These are phyloP conservation scores for Pseudopodoces humilis DNA, from an alignment of 2,113 vertebrate genomes.

Conservation along the genomic window DNA sequence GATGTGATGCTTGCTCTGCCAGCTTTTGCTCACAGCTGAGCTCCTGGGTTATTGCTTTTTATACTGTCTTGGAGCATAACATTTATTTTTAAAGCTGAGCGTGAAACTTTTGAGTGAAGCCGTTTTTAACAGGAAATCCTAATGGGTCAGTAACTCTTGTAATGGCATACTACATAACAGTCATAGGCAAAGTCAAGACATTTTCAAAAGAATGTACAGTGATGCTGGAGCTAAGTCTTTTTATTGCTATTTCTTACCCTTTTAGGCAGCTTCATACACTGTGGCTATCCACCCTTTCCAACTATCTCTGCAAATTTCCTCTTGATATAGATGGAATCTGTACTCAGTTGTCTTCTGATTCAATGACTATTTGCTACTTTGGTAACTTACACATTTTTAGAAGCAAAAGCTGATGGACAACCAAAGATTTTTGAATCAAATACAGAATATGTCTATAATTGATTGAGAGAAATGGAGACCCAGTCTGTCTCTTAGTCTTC, in stretches of 20 bases:
- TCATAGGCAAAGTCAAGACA: background rate
- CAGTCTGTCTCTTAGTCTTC: background rate
- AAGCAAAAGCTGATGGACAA: background rate
- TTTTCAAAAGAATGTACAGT: background rate
- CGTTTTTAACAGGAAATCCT: conserved; percentile 12
- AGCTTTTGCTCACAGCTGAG: background rate
- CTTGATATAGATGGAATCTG: background rate
- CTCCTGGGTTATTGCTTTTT: background rate
- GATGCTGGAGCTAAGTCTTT: background rate
- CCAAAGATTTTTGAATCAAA: background rate
- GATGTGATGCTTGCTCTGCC: background rate
- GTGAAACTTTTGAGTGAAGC: conserved; percentile 12
- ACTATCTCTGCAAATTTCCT: background rate
- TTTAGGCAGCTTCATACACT: background rate
- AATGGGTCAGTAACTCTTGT: background rate
- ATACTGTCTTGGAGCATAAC: background rate
- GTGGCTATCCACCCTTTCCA: background rate
- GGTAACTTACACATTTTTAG: background rate
- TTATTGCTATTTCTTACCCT: background rate
- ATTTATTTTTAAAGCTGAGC: conserved; percentile 18
- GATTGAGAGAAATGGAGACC: background rate
- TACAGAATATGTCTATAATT: background rate
- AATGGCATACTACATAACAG: background rate
- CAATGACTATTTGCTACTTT: background rate
- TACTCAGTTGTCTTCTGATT: background rate